phyloP scores from a whole-genome alignment of 1,140 invertebrate species.

The Tenebrio molitor region DNA sequence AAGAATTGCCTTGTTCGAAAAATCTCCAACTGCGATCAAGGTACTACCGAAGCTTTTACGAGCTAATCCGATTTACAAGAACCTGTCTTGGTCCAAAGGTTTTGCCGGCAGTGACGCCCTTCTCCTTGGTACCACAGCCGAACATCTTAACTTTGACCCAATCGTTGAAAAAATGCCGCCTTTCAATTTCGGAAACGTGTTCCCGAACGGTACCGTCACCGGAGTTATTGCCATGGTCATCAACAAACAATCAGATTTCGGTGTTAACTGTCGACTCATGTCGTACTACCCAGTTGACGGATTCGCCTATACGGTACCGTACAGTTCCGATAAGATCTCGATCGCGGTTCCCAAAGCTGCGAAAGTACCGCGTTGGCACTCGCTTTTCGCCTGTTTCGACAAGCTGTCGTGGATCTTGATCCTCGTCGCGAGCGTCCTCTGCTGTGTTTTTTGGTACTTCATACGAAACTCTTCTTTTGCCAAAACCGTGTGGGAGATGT shows the following conservation, averaged over 20 bases:
- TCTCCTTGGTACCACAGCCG: conserved; percentile 58
- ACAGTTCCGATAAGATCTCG: conserved; percentile 65
- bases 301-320: conserved; percentile 61
- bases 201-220: conserved; percentile 59
- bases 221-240: conserved; percentile 65
- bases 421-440: neutral
- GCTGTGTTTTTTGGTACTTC: neutral
- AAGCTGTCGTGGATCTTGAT: neutral
- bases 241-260: conserved; percentile 59
- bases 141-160: conserved; percentile 63
- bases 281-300: conserved; percentile 59
- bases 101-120: conserved; percentile 61
- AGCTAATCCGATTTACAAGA: conserved; percentile 39
- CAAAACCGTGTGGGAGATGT: neutral
- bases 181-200: conserved; percentile 61
- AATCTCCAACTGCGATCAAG: neutral
- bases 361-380: conserved; percentile 65
- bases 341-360: conserved; percentile 64
- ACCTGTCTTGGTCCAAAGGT: conserved; percentile 36
- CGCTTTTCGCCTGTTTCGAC: conserved; percentile 64
- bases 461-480: too few relatives aligned
- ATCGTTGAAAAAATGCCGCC: conserved; percentile 53
- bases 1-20: neutral
- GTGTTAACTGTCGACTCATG: conserved; percentile 64
- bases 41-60: neutral